phyloP scores from a whole-genome alignment of 2,797 vertebrate genomes.

The Poecilia wingei region DNA sequence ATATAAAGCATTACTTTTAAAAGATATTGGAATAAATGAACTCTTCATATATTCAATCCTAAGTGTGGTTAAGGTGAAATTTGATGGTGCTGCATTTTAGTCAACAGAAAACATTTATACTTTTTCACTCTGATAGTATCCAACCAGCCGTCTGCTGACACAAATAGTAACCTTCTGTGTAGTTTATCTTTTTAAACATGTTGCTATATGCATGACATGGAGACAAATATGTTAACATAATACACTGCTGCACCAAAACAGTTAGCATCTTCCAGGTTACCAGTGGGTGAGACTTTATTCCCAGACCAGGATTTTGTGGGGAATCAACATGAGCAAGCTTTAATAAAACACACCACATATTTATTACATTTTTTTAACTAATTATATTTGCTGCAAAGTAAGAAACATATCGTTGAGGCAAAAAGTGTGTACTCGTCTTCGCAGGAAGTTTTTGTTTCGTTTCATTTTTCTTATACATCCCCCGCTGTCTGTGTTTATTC shows the following conservation, averaged over 20 bases:
- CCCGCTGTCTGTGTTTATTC: slow-evolving; percentile 18
- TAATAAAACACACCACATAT: background rate
- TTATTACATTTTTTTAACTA: background rate
- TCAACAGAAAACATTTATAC: background rate
- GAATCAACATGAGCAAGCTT: background rate
- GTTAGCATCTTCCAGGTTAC: background rate
- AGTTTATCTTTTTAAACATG: background rate
- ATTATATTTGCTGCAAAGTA: background rate
- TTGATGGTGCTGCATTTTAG: background rate
- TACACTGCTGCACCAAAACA: background rate
- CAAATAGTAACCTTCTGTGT: background rate
- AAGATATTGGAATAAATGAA: background rate
- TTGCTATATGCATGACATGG: background rate
- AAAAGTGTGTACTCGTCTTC: background rate
- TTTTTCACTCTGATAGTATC: background rate
- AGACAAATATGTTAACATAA: background rate
- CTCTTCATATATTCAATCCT: background rate
- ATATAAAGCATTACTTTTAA: background rate
- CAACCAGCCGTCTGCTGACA: background rate
- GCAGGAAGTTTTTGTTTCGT: slow-evolving; percentile 14
- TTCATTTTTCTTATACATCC: slow-evolving; percentile 17
- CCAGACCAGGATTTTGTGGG: background rate
- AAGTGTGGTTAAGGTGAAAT: background rate
- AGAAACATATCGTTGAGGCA: background rate
- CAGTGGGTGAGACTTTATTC: background rate